Base-by-base conservation (phyloP, 2,113 vertebrate species). In the Corapipo altera region DNA sequence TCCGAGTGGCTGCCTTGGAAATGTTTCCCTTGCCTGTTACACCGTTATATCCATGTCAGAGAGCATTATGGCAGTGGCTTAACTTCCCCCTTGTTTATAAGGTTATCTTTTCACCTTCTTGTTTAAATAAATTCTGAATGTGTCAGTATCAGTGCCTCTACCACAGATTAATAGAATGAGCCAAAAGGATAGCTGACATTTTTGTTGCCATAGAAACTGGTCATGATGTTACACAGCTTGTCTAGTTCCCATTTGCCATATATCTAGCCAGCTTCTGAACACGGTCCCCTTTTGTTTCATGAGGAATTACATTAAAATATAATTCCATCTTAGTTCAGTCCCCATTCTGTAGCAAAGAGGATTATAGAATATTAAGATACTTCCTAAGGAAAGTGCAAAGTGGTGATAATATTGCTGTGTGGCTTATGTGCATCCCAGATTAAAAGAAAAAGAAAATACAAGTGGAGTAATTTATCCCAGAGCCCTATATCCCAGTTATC, bases 131-230 rank as follows among this genome's bases (percentile, higher is more conserved):
- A 97, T 98, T 97, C 97, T 5, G 0, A 97, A 94, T 95, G 97
- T 97, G 98, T 98, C 98, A 97, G 96, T 97, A 98, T 97, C 97
- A 97, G 88, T 96, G 97, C 97, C 91, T 97, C 96, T 96, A 96
- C 96, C 97, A 91, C 88, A 96, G 97, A 98, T 98, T 97, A 98
- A 98, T 97, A 97, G 98, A 98, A 98, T 97, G 97, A 98, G 97
- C 97, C 97, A 97, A 98, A 98, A 98, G 98, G 98, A 98, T 97
- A 98, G 98, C 98, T 98, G 98, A 98, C 98, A 98, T 98, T 98
- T 98, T 98, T 97, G 98, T 98, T 98, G 97, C 98, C 98, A 98
- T 98, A 98, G 98, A 98, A 98, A 98, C 98, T 87, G 97, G 96
- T 93, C 97, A 97, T 91, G 97, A 98, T 98, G 97, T 98, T 98